Evolutionary conservation across 2,113 vertebrate species (phyloP), one percentile per base, ranked within the genome.

Genomic region (Platysteira castanea): DNA sequence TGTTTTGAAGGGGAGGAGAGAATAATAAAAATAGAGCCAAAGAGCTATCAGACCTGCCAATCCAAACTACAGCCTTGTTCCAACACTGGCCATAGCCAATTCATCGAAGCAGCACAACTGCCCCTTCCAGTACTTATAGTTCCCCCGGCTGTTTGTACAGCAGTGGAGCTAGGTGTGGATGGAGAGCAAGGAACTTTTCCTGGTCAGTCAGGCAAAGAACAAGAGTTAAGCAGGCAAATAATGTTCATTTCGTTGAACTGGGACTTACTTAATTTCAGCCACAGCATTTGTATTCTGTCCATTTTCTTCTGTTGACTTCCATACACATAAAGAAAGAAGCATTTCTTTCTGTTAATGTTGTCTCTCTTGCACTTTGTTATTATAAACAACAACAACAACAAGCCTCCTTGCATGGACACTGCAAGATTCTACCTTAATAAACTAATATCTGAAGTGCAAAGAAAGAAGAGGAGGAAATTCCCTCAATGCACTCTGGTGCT

Each of bases 11-110:
- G 27, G 54, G 56, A 78, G 52, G 18, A 80, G 56, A 93, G 18
- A 83, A 88, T 46, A 94, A 92, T 44, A 91, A 85, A 92, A 93
- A 74, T 10, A 83, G 13, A 85, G 82, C 75, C 71, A 84, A 86
- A 87, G 65, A 95, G 70, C 53, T 89, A 73, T 60, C 68, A 53
- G 82, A 83, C 56, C 39, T 60, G 92, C 71, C 71, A 94, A 47
- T 92, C 65, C 61, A 91, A 97, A 84, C 77, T 69, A 61, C 30
- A 79, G 69, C 35, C 68, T 90, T 81, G 41, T 71, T 89, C 59
- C 71, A 95, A 23, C 1, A 6, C 42, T 88, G 49, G 64, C 85
- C 57, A 65, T 33, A 57, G 26, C 10, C 35, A 93, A 61, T 91
- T 53, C n/a, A 85, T 88, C 59, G 54, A 54, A 86, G 79, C 22